Base-by-base conservation (phyloP, 2,113 vertebrate genomes). In the Naja naja region DNA sequence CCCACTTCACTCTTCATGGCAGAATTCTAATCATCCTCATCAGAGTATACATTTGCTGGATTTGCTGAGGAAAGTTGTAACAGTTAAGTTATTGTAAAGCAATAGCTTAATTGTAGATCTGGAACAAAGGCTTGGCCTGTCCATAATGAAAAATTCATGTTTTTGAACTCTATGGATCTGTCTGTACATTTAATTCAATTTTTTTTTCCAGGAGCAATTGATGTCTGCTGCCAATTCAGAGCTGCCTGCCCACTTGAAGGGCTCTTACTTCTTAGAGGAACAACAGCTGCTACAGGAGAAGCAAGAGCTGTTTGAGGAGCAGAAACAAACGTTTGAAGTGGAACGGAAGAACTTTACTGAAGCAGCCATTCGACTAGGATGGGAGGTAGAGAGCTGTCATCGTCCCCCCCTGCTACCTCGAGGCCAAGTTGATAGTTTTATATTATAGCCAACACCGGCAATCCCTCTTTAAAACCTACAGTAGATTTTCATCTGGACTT, bases 271-370 rank as follows among this genome's bases (percentile, higher is more conserved):
- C 93, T 88, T 98, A 93, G 98, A 98, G 52, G 98, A 98, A 94
- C 97, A 98, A 97, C 97, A 98, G 86, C 97, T 94, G 89, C 97
- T 98, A 14, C 96, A 97, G 94, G 56, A 93, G 89, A 94, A 94
- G 43, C 95, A 95, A 95, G 95, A 58, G 3, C 95, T 97, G 93
- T 95, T 98, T 1, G 56, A 97, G 56, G 93, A 96, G 30, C 98
- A 98, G 95, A 97, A 89, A 95, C 92, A 90, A 91, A 97, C 96
- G 9, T 98, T 98, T 94, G 97, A 98, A 92, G 95, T n/a, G 27
- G 98, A 98, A 95, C 95, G 98, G 55, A 91, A 96, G 89, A 96
- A 96, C 39, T 98, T 98, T 94, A 98, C 98, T 0, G 98, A 98
- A 0, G 98, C 98, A 1, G 98, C 98, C 49, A 98, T 98, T 89